Evolutionary conservation across 2,888 invertebrate genomes (phyloP).

Genomic region (Brachyptera putata): DNA sequence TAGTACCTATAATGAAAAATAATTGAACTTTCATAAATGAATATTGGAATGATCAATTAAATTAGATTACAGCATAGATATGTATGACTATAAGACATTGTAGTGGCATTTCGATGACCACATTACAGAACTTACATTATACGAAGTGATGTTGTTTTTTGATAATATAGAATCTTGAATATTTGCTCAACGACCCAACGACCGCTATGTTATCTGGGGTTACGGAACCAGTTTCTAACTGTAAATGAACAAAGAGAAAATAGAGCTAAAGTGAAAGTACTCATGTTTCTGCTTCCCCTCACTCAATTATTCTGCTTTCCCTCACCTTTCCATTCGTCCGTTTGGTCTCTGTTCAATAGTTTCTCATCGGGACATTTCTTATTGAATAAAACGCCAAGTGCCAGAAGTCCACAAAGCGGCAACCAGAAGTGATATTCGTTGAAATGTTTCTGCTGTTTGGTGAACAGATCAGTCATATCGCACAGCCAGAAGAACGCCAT

Average conservation of each 20-base stretch:
- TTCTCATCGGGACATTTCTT: conserved; percentile 78
- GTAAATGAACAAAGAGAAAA: too few relatives aligned
- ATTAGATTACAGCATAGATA: too few relatives aligned
- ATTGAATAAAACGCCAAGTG: conserved; percentile 90
- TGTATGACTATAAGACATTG: too few relatives aligned
- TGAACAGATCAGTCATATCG: conserved; percentile 94
- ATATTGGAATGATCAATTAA: too few relatives aligned
- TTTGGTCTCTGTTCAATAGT: conserved; percentile 87
- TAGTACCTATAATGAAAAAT: too few relatives aligned
- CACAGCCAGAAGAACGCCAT: conserved; percentile 92
- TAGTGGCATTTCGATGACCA: not conserved
- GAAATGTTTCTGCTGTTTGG: conserved; percentile 98
- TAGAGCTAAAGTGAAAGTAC: too few relatives aligned
- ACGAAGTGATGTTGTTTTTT: not conserved
- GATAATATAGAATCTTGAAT: not conserved
- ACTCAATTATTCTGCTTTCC: not conserved
- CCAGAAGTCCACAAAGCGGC: conserved; percentile 89
- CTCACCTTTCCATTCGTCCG: conserved; percentile 86
- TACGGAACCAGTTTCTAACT: too few relatives aligned
- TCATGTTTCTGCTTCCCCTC: too few relatives aligned
- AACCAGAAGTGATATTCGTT: conserved; percentile 95
- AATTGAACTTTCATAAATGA: too few relatives aligned
- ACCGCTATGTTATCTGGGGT: too few relatives aligned
- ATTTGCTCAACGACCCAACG: too few relatives aligned
- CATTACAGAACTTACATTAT: not conserved